phyloP scores from a whole-genome alignment of 2,888 invertebrate genomes.

The Hecatera dysodea region DNA sequence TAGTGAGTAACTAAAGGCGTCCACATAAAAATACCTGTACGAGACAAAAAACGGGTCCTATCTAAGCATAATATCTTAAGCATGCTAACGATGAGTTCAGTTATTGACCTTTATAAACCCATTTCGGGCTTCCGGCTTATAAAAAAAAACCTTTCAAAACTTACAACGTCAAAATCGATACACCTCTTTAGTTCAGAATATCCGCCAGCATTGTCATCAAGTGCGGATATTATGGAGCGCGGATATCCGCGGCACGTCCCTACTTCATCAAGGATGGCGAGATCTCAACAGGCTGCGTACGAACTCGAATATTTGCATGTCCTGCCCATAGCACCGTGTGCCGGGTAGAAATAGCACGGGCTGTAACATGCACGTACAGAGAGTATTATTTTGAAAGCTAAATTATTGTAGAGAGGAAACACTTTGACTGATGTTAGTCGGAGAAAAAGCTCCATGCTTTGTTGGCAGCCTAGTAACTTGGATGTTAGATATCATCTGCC shows the following conservation, averaged over 20 bases:
- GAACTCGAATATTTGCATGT: slow-evolving; percentile 51
- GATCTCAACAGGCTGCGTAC: slow-evolving; percentile 40
- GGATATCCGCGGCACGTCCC: slow-evolving; percentile 56
- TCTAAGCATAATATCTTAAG: no score
- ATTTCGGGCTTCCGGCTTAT: no score
- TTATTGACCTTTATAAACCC: not conserved
- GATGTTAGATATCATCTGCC: no score
- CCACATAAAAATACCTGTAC: no score
- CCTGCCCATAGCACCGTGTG: slow-evolving; percentile 30
- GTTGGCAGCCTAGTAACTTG: no score
- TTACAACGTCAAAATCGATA: slow-evolving; percentile 13
- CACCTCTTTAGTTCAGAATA: slow-evolving; percentile 8
- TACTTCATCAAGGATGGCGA: slow-evolving; percentile 52
- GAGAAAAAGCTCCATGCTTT: no score
- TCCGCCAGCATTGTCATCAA: slow-evolving; percentile 27
- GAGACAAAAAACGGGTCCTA: no score
- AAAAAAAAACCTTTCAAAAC: not conserved
- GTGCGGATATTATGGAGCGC: slow-evolving; percentile 58
- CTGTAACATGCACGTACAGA: not conserved
- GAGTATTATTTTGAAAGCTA: slow-evolving; percentile 1
- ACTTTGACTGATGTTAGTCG: not conserved
- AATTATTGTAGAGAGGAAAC: not conserved
- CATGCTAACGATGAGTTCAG: not conserved
- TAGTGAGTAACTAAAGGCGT: no score
- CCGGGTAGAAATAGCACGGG: not conserved